Base-by-base conservation (phyloP, 53 echinoderm and acorn worm species). In the Apostichopus leukothele region DNA sequence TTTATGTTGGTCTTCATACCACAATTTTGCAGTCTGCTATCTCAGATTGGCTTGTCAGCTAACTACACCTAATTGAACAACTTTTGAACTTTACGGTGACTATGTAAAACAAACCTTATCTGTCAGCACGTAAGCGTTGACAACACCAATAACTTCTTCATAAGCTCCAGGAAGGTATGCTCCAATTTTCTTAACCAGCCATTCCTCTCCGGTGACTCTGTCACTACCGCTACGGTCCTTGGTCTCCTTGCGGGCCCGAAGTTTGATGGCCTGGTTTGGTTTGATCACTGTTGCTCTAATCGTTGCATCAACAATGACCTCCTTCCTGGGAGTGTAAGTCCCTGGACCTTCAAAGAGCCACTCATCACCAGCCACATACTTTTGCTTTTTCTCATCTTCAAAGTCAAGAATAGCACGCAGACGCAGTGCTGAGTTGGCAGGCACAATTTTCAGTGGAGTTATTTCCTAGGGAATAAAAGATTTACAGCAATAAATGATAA, bases 331-430 rank as follows among this genome's bases (percentile, higher is more conserved):
- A 50, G 96, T 96, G 91, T 94, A 98, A 79, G 98, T 98, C 4
- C 98, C 98, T 1, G 98, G 98, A 12, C 98, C 98, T 81, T 98
- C 98, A 59, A 98, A 98, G 61, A 98, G 93, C 98, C 98, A 98
- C 91, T 98, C 98, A 68, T 98, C 98, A 12, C 98, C 98, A 26
- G 98, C 98, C 26, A 95, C 95, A n/a, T 73, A 86, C 52, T 90
- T 91, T 88, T 93, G 91, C 88, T 74, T 89, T 25, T 89, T 88
- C 12, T 89, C 95, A 12, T 98, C 95, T 76, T 98, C 95, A 53
- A 94, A 98, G 92, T 98, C 98, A 2, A 98, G 90, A 76, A 98
- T 74, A 0, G 95, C 94, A 7, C 96, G 91, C 18, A 98, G 92
- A 66, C 98, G 89, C 27, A 98, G 98, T 18, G 98, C 98, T 4